Percentiles rank a stretch among this genome's conserved stretches.
These are phyloP conservation scores for Cichlasoma orientale DNA, from an alignment of 2,797 vertebrate genomes.

Conservation along the genomic window DNA sequence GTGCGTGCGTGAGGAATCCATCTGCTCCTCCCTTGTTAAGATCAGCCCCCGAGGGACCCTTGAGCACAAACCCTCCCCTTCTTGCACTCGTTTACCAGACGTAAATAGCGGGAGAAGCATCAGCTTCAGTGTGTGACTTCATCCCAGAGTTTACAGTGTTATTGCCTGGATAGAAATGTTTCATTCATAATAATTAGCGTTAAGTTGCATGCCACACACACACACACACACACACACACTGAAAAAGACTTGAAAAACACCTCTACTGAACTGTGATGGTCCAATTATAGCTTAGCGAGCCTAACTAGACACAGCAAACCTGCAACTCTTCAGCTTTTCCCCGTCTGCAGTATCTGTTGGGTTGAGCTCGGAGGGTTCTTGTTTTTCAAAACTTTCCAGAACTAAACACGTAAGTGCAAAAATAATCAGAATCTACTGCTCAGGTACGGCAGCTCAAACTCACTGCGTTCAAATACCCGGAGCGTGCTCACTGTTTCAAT, in stretches of 20 bases:
- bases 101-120: not conserved
- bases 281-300: not conserved
- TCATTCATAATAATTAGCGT: not conserved
- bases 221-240: too few species aligned
- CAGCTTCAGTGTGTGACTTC: not conserved
- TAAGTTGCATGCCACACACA: too few species aligned
- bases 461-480: not conserved
- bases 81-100: slow-evolving; percentile 5
- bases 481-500: not conserved
- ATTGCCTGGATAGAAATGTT: not conserved
- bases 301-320: not conserved
- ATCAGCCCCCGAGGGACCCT: slow-evolving; percentile 31
- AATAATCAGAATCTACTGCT: not conserved
- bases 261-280: not conserved
- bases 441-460: not conserved
- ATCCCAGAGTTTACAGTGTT: not conserved
- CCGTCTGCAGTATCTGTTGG: too few species aligned
- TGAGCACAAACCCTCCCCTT: slow-evolving; percentile 28
- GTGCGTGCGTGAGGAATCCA: slow-evolving; percentile 16
- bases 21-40: slow-evolving; percentile 43
- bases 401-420: not conserved
- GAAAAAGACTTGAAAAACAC: too few species aligned
- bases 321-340: too few species aligned
- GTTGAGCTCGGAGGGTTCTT: too few species aligned
- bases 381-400: not conserved